Conservation (phyloP, 1,140 invertebrate species). For the Adoxophyes honmai region DNA sequence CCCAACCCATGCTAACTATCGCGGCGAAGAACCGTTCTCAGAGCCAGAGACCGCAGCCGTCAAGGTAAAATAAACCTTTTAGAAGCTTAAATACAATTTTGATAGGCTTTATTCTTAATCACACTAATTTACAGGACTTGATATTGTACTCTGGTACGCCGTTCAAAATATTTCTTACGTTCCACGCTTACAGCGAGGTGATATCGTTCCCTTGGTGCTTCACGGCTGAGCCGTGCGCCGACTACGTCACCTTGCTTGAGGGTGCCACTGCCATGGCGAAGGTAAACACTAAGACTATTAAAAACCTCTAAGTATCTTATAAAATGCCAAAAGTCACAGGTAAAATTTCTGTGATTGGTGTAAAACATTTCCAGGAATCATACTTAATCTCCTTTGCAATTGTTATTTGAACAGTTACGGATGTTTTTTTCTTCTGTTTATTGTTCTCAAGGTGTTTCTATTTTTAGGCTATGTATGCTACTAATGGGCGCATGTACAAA, state of each 20-base stretch:
- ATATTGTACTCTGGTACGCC: conserved; percentile 75
- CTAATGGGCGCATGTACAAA: conserved; percentile 62
- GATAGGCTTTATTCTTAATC: not conserved
- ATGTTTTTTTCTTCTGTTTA: too few species aligned
- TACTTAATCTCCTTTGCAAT: too few species aligned
- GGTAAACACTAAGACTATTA: too few species aligned
- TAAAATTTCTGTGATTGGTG: not conserved
- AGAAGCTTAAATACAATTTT: not conserved
- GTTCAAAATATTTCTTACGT: conserved; percentile 87
- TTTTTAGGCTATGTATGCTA: conserved; percentile 58
- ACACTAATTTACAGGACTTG: conserved; percentile 72
- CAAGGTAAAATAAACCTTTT: conserved; percentile 32
- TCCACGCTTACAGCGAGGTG: conserved; percentile 93
- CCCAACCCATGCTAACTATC: conserved; percentile 92
- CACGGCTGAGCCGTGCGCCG: conserved; percentile 80
- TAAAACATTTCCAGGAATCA: not conserved
- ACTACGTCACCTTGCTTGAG: conserved; percentile 83
- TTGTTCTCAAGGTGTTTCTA: conserved; percentile 5
- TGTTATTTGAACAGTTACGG: too few species aligned
- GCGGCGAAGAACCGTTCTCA: conserved; percentile 90
- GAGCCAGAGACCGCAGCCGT: conserved; percentile 93
- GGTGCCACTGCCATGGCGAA: conserved; percentile 64
- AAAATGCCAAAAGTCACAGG: too few species aligned
- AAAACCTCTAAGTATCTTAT: too few species aligned
- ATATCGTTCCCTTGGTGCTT: conserved; percentile 92